Percentiles rank a stretch among this genome's conserved stretches.
These are phyloP conservation scores for Prunella fulvescens DNA, from an alignment of 2,113 vertebrate genomes.

Conservation along the genomic window DNA sequence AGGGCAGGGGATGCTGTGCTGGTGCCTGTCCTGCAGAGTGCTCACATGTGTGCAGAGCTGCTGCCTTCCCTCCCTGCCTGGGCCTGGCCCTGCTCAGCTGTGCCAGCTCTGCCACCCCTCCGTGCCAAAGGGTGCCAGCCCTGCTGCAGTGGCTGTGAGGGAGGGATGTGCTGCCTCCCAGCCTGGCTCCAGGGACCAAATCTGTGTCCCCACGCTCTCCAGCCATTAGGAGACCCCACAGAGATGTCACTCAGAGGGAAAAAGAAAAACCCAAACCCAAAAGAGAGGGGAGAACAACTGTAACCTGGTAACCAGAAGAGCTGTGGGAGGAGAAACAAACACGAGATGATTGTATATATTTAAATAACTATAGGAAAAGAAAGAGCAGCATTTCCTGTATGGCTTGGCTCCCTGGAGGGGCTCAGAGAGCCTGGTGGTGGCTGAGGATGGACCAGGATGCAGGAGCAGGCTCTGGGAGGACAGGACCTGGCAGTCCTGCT, in stretches of 20 bases:
- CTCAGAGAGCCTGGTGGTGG: not conserved
- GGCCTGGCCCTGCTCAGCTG: not conserved
- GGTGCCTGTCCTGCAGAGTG: accelerated
- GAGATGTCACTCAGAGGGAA: not conserved
- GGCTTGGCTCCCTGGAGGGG: not conserved
- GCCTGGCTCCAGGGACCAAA: not conserved
- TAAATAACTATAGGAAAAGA: slow-evolving; percentile 7
- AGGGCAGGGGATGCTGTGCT: not conserved
- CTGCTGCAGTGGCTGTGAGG: not conserved
- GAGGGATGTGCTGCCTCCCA: not conserved
- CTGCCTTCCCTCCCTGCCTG: not conserved
- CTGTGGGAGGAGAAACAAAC: slow-evolving; percentile 62
- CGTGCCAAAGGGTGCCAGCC: not conserved
- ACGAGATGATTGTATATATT: slow-evolving; percentile 20
- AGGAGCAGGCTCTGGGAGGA: not conserved
- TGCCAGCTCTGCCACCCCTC: not conserved
- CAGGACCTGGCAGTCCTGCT: not conserved
- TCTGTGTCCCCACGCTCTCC: not conserved
- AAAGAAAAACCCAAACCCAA: not conserved
- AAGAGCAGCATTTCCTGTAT: not conserved
- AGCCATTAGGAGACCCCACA: slow-evolving; percentile 7
- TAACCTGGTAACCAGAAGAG: slow-evolving; percentile 56
- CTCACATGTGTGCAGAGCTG: not conserved
- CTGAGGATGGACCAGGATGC: not conserved
- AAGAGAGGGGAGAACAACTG: not conserved